phyloP scores from a whole-genome alignment of 2,888 invertebrate genomes.

The Mesorhabditis sp. region DNA sequence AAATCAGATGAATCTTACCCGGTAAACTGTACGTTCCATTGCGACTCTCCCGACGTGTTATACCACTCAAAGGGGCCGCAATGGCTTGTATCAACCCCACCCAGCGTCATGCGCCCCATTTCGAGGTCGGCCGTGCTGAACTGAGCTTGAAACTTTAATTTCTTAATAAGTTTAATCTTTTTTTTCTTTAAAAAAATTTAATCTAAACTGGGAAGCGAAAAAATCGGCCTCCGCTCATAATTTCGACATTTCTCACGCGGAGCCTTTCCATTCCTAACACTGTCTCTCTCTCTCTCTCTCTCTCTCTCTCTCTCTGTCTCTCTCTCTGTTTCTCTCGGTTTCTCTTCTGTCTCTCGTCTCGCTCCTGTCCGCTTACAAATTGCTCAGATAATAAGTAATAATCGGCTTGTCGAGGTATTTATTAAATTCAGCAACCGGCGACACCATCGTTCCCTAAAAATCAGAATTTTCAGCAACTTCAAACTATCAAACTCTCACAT shows the following conservation, averaged over 20 bases:
- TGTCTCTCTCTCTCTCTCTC: too few species aligned
- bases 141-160: background rate
- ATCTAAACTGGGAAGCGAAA: too few species aligned
- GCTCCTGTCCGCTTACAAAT: background rate
- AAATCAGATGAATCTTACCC: too few species aligned
- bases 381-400: background rate
- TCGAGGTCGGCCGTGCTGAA: constrained; percentile 5
- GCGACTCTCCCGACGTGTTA: background rate
- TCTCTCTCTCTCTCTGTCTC: too few species aligned
- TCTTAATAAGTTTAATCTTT: too few species aligned
- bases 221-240: too few species aligned
- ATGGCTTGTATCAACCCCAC: background rate
- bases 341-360: too few species aligned
- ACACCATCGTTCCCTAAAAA: background rate
- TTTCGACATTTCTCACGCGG: too few species aligned
- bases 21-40: background rate
- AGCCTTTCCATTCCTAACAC: too few species aligned
- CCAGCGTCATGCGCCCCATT: background rate
- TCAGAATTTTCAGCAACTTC: background rate
- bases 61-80: background rate
- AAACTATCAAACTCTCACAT: background rate
- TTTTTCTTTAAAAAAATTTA: too few species aligned
- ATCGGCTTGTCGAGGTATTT: background rate
- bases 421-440: background rate
- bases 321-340: too few species aligned